Evolutionary conservation across 2,888 invertebrate species (phyloP).

Genomic region (Trachelus iudaicus): DNA sequence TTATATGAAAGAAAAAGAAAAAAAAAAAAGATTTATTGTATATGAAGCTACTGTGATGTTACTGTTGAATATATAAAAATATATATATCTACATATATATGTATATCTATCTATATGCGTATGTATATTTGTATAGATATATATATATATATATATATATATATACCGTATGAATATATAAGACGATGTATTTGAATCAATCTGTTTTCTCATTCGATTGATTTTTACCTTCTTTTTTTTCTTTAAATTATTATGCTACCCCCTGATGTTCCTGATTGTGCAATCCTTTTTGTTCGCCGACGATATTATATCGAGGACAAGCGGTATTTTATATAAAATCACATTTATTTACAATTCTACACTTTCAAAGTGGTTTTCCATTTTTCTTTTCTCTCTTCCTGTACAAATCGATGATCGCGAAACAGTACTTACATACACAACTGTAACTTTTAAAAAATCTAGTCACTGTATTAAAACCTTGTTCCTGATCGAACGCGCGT

Average conservation of each 20-base stretch:
- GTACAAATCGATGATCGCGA: slow-evolving; percentile 53
- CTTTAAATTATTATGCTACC: slow-evolving; percentile 23
- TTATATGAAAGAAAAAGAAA: slow-evolving; percentile 37
- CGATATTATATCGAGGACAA: background rate
- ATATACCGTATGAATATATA: slow-evolving; percentile 6
- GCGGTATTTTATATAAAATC: slow-evolving; percentile 51
- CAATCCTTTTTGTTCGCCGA: background rate
- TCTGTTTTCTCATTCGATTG: background rate
- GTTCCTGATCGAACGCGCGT: background rate
- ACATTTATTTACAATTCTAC: slow-evolving; percentile 65
- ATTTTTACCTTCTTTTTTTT: slow-evolving; percentile 12
- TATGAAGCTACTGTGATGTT: slow-evolving; percentile 65
- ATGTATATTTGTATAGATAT: slow-evolving; percentile 13
- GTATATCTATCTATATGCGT: slow-evolving; percentile 18
- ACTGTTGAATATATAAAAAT: slow-evolving; percentile 61
- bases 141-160: background rate
- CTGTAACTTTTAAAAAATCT: slow-evolving; percentile 45
- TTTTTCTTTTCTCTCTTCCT: slow-evolving; percentile 22
- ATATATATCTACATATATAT: slow-evolving; percentile 49
- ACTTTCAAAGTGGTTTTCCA: slow-evolving; percentile 43
- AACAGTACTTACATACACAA: slow-evolving; percentile 39
- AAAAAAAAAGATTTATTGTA: slow-evolving; percentile 55
- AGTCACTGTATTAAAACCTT: slow-evolving; percentile 52
- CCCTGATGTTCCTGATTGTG: background rate
- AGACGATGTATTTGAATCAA: background rate